phyloP scores from a whole-genome alignment of 2,797 vertebrate genomes.

The Melopsittacus undulatus region DNA sequence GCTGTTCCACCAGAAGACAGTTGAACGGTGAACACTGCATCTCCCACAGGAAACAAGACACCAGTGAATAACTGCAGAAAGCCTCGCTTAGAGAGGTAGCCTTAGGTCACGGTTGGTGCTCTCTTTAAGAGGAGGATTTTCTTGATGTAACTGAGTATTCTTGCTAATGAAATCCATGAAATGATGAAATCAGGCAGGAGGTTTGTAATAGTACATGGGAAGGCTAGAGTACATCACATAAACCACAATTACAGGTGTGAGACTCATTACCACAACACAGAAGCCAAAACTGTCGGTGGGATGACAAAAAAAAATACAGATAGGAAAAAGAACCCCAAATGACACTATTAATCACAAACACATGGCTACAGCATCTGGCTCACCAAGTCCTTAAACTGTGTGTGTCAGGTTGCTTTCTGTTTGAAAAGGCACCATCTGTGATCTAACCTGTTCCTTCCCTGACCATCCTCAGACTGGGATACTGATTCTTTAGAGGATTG shows the following conservation, averaged over 20 bases:
- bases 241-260: background rate
- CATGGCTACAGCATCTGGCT: background rate
- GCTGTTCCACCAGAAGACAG: background rate
- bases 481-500: background rate
- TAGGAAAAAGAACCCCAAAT: background rate
- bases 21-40: background rate
- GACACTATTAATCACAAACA: background rate
- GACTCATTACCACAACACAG: background rate
- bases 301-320: slow-evolving; percentile 16
- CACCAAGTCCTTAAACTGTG: background rate
- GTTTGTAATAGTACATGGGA: background rate
- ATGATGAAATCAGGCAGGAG: background rate
- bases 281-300: background rate
- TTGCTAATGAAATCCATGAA: background rate
- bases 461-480: rapidly evolving
- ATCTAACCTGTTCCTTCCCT: background rate
- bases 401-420: background rate
- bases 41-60: background rate
- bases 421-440: background rate
- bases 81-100: background rate
- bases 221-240: background rate
- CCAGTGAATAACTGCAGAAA: background rate
- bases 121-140: background rate
- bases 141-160: background rate
- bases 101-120: background rate